Evolutionary conservation across 2,113 vertebrate genomes (phyloP).

Genomic region (Lathamus discolor): DNA sequence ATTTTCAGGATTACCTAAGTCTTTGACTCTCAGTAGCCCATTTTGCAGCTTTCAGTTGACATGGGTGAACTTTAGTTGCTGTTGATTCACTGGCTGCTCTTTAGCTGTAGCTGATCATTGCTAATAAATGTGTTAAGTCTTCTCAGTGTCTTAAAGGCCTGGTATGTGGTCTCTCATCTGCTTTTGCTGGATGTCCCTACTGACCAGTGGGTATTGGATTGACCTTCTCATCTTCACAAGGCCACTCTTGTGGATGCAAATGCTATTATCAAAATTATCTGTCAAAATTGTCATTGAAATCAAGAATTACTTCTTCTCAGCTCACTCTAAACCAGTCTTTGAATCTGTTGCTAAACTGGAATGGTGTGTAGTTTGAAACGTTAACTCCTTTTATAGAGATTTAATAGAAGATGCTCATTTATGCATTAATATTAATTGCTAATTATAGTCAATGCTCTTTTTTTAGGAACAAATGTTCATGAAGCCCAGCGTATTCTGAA

Average conservation of each 20-base stretch:
- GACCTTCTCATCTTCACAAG: not conserved
- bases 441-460: not conserved
- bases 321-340: not conserved
- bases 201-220: not conserved
- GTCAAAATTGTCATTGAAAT: not conserved
- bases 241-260: not conserved
- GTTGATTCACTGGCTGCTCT: not conserved
- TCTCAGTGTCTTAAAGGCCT: not conserved
- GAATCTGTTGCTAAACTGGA: not conserved
- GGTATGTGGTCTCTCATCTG: fast-evolving
- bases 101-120: not conserved
- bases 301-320: not conserved
- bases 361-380: not conserved
- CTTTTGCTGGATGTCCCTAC: not conserved
- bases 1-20: not conserved
- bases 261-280: not conserved
- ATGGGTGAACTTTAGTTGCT: not conserved
- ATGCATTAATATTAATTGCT: not conserved
- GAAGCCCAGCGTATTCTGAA: slow-evolving; percentile 91
- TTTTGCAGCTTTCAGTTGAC: not conserved
- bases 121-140: not conserved
- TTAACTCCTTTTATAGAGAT: not conserved
- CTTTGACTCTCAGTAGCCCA: not conserved
- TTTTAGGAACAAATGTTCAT: slow-evolving; percentile 90
- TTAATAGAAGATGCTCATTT: not conserved